These are phyloP conservation scores for Augochlora pura DNA, from an alignment of 1,140 invertebrate genomes.

Conservation along the genomic window DNA sequence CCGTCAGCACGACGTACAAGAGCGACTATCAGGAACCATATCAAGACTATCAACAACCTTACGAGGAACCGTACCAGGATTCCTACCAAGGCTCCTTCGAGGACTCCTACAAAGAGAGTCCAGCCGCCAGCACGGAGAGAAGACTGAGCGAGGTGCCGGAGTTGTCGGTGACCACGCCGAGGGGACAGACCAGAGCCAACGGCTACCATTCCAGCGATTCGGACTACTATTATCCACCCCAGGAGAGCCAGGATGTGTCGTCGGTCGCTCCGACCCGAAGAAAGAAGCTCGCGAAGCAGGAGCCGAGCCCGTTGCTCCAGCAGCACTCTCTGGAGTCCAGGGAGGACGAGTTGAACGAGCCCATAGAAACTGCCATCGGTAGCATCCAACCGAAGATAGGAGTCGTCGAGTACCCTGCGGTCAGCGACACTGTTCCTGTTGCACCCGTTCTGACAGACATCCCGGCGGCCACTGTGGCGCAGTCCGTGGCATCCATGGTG, in stretches of 20 bases:
- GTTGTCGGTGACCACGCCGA: conserved; percentile 73
- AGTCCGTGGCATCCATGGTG: conserved; percentile 55
- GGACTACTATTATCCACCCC: conserved; percentile 72
- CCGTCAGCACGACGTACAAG: conserved; percentile 58
- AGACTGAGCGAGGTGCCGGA: conserved; percentile 73
- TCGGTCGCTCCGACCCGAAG: conserved; percentile 56
- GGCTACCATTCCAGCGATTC: conserved; percentile 73
- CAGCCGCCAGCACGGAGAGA: conserved; percentile 59
- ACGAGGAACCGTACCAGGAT: conserved; percentile 70
- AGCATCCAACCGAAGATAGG: conserved; percentile 75
- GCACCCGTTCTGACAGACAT: conserved; percentile 65
- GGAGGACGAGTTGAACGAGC: conserved; percentile 82
- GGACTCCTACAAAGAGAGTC: conserved; percentile 67
- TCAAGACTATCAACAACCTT: conserved; percentile 55
- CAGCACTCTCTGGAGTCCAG: conserved; percentile 81
- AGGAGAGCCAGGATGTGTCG: conserved; percentile 67
- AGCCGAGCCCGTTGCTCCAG: conserved; percentile 74
- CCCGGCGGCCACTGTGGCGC: conserved; percentile 60
- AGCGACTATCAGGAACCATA: conserved; percentile 69
- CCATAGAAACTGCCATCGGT: conserved; percentile 82
- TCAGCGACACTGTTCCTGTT: conserved; percentile 70
- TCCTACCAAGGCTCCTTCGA: conserved; percentile 73
- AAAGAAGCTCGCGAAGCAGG: conserved; percentile 69
- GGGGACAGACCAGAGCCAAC: conserved; percentile 72
- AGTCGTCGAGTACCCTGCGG: conserved; percentile 75